Evolutionary conservation across 2,113 vertebrate species (phyloP).

Genomic region (Trochalopteron elliotii): DNA sequence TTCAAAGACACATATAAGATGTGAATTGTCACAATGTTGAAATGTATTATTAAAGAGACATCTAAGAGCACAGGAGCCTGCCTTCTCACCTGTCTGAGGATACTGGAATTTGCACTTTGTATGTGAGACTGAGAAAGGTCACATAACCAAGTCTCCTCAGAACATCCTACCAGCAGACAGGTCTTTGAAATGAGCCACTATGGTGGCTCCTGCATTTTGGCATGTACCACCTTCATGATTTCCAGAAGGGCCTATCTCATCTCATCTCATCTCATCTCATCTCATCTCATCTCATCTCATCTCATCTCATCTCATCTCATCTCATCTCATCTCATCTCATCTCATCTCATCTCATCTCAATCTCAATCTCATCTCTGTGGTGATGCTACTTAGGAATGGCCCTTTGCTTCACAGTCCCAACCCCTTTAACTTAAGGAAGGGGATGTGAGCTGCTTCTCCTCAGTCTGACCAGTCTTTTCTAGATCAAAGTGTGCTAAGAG

Average conservation of each 20-base stretch:
- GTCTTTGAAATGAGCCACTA: not conserved
- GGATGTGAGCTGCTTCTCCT: not conserved
- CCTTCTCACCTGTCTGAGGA: not conserved
- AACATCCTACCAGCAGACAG: not conserved
- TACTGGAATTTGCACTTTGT: not conserved
- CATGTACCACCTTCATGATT: not conserved
- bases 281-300: not conserved
- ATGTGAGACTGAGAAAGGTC: not conserved
- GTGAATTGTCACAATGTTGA: not conserved
- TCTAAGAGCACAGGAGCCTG: not conserved
- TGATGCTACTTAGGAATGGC: rapidly evolving
- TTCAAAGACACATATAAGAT: not conserved
- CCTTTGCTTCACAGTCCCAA: not conserved
- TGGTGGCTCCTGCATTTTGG: not conserved
- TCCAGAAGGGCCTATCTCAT: not conserved
- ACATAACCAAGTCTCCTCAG: not conserved
- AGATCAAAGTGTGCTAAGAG: not conserved
- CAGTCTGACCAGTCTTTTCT: not conserved
- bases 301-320: not conserved
- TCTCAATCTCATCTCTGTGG: not conserved
- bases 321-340: not conserved
- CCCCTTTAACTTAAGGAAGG: not conserved
- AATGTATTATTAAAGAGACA: not conserved
- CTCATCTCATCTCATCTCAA: not conserved
- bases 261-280: too few relatives aligned